phyloP scores from a whole-genome alignment of 1,140 invertebrate species.

The Lethocerus indicus region DNA sequence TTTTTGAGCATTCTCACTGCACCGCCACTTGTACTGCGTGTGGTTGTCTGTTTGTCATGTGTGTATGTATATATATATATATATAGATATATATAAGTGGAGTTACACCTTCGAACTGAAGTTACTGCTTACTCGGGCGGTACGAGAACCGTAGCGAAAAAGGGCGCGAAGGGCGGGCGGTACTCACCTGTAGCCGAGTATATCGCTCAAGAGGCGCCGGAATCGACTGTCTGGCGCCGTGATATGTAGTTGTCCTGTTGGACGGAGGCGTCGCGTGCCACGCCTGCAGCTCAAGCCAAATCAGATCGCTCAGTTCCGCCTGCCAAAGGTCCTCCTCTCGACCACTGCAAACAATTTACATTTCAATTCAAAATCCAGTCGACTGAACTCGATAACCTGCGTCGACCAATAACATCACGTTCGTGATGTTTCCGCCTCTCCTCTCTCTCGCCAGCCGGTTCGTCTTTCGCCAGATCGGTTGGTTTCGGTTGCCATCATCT shows the following conservation, averaged over 20 bases:
- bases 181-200: constrained; percentile 62
- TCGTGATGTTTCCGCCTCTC: neutral
- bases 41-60: too few relatives aligned
- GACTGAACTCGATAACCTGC: neutral
- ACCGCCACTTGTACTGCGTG: too few relatives aligned
- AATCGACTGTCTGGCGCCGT: constrained; percentile 49
- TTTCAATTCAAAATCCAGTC: neutral
- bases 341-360: constrained; percentile 40
- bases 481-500: neutral
- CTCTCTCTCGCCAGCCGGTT: neutral
- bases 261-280: too few relatives aligned
- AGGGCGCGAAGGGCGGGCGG: too few relatives aligned
- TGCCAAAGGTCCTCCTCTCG: constrained; percentile 72
- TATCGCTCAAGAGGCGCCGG: constrained; percentile 49
- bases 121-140: too few relatives aligned
- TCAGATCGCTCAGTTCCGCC: constrained; percentile 69
- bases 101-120: too few relatives aligned
- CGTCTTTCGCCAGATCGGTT: neutral
- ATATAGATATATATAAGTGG: too few relatives aligned
- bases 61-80: too few relatives aligned
- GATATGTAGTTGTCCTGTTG: constrained; percentile 64
- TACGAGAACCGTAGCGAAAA: too few relatives aligned
- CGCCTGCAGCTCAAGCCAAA: constrained; percentile 80
- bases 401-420: neutral
- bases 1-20: too few relatives aligned